phyloP scores from a whole-genome alignment of 2,888 invertebrate species.

The Lithophane ornitopus region DNA sequence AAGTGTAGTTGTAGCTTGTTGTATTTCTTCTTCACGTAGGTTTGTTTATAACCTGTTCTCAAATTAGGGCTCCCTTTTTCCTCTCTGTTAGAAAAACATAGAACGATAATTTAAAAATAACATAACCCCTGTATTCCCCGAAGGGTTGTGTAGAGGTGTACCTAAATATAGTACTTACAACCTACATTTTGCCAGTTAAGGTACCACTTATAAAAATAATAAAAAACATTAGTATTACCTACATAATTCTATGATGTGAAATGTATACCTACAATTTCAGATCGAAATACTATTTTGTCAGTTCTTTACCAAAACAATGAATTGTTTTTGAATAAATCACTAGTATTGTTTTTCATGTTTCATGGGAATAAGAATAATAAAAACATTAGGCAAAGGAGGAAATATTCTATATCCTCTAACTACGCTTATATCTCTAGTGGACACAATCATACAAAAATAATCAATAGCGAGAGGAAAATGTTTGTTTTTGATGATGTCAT shows the following conservation, averaged over 20 bases:
- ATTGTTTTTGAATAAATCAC: not conserved
- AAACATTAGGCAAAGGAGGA: not conserved
- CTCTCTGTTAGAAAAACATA: not conserved
- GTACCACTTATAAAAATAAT: not conserved
- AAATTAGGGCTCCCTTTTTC: not conserved
- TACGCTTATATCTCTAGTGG: no score
- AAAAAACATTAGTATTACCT: not conserved
- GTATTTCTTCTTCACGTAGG: not conserved
- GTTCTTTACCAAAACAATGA: not conserved
- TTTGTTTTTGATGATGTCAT: not conserved
- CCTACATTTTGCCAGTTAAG: not conserved
- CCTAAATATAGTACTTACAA: not conserved
- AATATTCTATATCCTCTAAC: not conserved
- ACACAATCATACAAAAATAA: no score
- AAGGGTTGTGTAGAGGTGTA: not conserved
- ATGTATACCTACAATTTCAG: not conserved
- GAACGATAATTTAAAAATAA: not conserved
- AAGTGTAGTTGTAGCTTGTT: not conserved
- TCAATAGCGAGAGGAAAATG: not conserved
- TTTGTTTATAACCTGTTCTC: not conserved
- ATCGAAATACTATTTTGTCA: not conserved
- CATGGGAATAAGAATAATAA: not conserved
- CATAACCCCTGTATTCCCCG: no score
- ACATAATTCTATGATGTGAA: not conserved
- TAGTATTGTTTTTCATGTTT: not conserved